A percentile compares a stretch with the other conserved stretches of the same genome.
Conservation (phyloP, 2,113 vertebrate genomes). For the Fulmarus glacialis region DNA sequence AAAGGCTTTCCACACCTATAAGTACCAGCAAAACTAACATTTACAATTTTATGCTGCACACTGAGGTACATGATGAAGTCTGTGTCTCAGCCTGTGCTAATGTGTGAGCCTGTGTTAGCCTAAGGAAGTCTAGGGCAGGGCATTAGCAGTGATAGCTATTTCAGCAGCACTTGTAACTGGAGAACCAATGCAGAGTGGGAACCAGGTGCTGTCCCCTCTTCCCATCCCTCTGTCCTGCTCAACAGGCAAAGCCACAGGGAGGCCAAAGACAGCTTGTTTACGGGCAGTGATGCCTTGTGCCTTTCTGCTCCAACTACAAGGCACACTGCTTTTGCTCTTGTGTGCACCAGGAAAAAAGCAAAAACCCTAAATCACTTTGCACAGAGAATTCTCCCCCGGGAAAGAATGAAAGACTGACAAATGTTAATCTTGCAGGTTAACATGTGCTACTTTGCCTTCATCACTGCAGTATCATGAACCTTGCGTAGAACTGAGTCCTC, state of each 20-base stretch:
- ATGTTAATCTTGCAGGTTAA: accelerated
- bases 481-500: neutral
- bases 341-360: neutral
- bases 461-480: neutral
- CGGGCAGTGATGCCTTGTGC: accelerated
- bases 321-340: neutral
- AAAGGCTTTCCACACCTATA: neutral
- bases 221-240: neutral
- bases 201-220: neutral
- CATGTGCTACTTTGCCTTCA: accelerated
- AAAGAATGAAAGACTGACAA: neutral
- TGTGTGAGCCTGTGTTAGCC: neutral
- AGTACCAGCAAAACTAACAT: neutral
- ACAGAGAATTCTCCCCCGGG: neutral
- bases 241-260: neutral
- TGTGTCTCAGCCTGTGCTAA: neutral
- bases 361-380: neutral
- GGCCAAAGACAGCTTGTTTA: neutral
- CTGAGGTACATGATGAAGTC: neutral
- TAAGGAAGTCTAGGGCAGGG: neutral
- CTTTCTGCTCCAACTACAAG: neutral
- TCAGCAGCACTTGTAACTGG: neutral
- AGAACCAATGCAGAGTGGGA: neutral
- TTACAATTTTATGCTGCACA: neutral
- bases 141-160: accelerated